Evolutionary conservation across 2,888 invertebrate genomes (phyloP).

Genomic region (Cremastinae sp.): DNA sequence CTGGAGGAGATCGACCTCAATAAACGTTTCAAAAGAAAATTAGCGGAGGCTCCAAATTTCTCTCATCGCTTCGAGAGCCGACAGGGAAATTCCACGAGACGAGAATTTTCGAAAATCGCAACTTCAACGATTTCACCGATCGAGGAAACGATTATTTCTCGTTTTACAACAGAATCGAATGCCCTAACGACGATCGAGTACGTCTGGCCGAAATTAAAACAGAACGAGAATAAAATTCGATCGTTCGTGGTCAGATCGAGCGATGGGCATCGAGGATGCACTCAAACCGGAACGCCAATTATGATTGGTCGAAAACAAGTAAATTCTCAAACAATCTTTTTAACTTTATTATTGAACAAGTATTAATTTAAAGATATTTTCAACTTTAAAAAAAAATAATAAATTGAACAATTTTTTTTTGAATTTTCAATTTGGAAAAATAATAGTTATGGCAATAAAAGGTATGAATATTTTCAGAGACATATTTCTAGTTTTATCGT

Average conservation of each 20-base stretch:
- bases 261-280: conserved; percentile 61
- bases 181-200: conserved; percentile 17
- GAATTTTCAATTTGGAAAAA: no score
- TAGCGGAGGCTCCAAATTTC: conserved; percentile 47
- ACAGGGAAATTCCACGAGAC: not conserved
- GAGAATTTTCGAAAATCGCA: not conserved
- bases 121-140: not conserved
- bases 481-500: no score
- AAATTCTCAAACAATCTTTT: conserved; percentile 21
- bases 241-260: conserved; percentile 57
- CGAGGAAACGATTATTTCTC: conserved; percentile 2
- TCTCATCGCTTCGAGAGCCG: not conserved
- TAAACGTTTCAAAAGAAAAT: conserved; percentile 39
- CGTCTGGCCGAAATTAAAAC: not conserved
- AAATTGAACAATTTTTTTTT: no score
- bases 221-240: conserved; percentile 20
- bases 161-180: conserved; percentile 1
- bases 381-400: no score
- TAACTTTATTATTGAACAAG: no score
- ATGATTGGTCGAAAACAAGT: conserved; percentile 67
- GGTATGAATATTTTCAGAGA: no score
- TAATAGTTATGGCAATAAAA: no score
- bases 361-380: conserved; percentile 17
- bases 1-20: conserved; percentile 8
- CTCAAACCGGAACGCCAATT: conserved; percentile 64